These are phyloP conservation scores for Toxotes chatareus DNA, from an alignment of 2,113 vertebrate genomes.

Conservation along the genomic window DNA sequence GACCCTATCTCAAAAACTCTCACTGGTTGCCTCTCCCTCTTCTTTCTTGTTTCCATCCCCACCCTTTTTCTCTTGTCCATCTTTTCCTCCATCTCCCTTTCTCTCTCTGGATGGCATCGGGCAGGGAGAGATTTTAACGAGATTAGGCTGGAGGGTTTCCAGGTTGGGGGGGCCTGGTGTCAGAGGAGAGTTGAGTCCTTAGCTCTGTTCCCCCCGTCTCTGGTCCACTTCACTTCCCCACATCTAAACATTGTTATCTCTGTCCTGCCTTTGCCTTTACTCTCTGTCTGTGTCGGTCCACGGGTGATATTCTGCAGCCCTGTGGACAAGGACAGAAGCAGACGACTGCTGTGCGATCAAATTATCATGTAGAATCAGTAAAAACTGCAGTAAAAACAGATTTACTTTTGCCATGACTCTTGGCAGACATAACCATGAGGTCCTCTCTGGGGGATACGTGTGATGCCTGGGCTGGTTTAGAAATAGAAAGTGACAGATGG, in stretches of 20 bases:
- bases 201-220: conserved; percentile 65
- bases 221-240: conserved; percentile 71
- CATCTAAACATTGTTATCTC: conserved; percentile 75
- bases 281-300: conserved; percentile 35
- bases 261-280: conserved; percentile 37
- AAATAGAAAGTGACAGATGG: conserved; percentile 71
- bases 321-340: conserved; percentile 3
- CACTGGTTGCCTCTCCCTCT: conserved; percentile 21
- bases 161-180: conserved; percentile 71
- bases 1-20: conserved; percentile 44
- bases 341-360: conserved; percentile 48
- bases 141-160: conserved; percentile 78
- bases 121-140: conserved; percentile 77
- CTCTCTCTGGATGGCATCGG: conserved; percentile 68
- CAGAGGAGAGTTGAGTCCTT: conserved; percentile 64
- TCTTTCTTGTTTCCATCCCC: conserved; percentile 12
- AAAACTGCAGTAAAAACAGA: conserved; percentile 27
- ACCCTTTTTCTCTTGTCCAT: conserved; percentile 10
- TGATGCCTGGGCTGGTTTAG: conserved; percentile 44
- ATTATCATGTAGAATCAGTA: conserved; percentile 46
- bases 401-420: conserved; percentile 37
- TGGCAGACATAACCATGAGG: conserved; percentile 26
- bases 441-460: conserved; percentile 21
- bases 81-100: conserved; percentile 33
- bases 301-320: conserved; percentile 38